phyloP scores from a whole-genome alignment of 1,140 invertebrate genomes.

The Elymnias hypermnestra region DNA sequence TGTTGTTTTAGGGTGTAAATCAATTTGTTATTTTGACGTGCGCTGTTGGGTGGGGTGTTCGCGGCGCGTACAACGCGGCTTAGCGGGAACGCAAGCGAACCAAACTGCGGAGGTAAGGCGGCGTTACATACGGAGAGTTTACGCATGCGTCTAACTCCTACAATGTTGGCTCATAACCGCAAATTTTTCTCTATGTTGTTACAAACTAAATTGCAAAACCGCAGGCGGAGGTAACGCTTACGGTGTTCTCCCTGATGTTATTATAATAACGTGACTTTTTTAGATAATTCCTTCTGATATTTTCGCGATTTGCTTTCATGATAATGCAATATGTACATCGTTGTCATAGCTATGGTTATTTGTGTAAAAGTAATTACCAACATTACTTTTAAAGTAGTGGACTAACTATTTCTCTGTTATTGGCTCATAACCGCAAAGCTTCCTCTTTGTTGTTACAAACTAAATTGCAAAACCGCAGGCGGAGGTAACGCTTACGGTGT shows the following conservation, averaged over 20 bases:
- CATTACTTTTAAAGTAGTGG: too few relatives aligned
- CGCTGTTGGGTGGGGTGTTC: conserved; percentile 18
- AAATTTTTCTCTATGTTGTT: conserved; percentile 57
- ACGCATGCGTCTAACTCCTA: conserved; percentile 33
- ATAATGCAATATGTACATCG: too few relatives aligned
- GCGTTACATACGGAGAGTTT: conserved; percentile 14
- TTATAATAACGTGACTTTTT: too few relatives aligned
- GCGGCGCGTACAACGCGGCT: conserved; percentile 29
- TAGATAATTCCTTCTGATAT: too few relatives aligned
- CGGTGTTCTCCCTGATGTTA: too few relatives aligned
- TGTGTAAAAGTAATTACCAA: too few relatives aligned
- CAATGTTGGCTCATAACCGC: conserved; percentile 25
- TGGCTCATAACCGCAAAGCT: conserved; percentile 43
- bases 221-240: conserved; percentile 42
- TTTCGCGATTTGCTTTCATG: too few relatives aligned
- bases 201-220: conserved; percentile 61
- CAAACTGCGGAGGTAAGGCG: conserved; percentile 43
- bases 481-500: conserved; percentile 35
- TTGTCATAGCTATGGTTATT: too few relatives aligned
- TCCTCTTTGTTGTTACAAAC: conserved; percentile 46
- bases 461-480: conserved; percentile 60
- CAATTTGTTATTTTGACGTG: conserved; percentile 62
- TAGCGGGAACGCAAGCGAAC: conserved; percentile 27
- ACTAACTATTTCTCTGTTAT: too few relatives aligned
- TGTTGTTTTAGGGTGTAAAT: conserved; percentile 38